Evolutionary conservation across 2,888 invertebrate genomes (phyloP).

Genomic region (Buathra laborator): DNA sequence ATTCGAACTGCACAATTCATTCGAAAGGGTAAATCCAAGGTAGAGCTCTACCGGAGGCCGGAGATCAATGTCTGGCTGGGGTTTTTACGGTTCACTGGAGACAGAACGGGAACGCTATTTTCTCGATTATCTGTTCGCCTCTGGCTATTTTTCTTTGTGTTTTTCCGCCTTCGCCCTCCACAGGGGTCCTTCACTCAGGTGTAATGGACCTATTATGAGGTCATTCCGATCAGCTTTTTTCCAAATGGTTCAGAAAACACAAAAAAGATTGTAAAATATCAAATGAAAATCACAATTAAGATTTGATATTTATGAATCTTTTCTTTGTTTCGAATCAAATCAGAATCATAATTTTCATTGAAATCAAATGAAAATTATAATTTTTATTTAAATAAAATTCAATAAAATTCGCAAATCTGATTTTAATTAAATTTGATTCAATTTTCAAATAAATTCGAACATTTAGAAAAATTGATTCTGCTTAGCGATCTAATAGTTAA

Average conservation of each 20-base stretch:
- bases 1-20: slow-evolving; percentile 48
- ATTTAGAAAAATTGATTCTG: no score
- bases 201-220: neutral
- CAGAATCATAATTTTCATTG: no score
- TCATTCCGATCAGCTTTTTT: neutral
- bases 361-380: no score
- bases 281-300: neutral
- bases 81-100: slow-evolving; percentile 18
- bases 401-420: no score
- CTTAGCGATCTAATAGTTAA: no score
- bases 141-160: neutral
- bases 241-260: neutral
- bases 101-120: slow-evolving; percentile 46
- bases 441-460: no score
- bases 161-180: neutral
- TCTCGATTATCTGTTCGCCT: slow-evolving; percentile 32
- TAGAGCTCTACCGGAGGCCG: neutral
- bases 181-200: neutral
- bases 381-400: no score
- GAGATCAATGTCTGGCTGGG: slow-evolving; percentile 21
- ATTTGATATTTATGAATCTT: no score
- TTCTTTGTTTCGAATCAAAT: no score
- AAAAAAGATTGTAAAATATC: neutral
- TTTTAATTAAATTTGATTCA: no score
- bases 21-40: neutral